phyloP scores from a whole-genome alignment of 2,797 vertebrate genomes.

The Muscicapa comitata region DNA sequence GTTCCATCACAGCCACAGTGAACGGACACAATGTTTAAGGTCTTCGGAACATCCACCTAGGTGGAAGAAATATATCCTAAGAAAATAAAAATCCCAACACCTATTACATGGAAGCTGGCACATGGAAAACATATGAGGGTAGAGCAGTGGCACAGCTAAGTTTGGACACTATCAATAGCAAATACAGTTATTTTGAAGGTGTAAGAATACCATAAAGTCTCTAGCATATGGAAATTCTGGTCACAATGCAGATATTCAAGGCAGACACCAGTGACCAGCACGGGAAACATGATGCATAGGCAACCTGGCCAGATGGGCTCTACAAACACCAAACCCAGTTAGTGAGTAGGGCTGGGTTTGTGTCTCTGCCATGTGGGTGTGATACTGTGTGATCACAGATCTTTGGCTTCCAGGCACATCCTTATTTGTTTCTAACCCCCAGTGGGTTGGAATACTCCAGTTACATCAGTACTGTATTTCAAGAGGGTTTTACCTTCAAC shows the following conservation, averaged over 20 bases:
- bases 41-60: constrained; percentile 91
- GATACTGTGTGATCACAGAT: background rate
- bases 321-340: background rate
- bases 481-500: background rate
- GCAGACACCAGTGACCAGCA: background rate
- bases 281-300: background rate
- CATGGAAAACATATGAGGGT: background rate
- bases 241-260: background rate
- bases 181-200: background rate
- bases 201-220: background rate
- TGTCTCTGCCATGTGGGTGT: background rate
- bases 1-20: constrained; percentile 92
- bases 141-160: background rate
- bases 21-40: constrained; percentile 87
- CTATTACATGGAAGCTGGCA: background rate
- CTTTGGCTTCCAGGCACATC: background rate
- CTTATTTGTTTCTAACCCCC: background rate
- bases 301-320: background rate
- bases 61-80: background rate
- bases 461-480: background rate
- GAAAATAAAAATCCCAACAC: background rate
- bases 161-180: background rate
- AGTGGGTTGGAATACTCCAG: background rate
- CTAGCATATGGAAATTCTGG: background rate
- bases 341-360: background rate